phyloP scores from a whole-genome alignment of 2,113 vertebrate species.

The Nanorana parkeri region DNA sequence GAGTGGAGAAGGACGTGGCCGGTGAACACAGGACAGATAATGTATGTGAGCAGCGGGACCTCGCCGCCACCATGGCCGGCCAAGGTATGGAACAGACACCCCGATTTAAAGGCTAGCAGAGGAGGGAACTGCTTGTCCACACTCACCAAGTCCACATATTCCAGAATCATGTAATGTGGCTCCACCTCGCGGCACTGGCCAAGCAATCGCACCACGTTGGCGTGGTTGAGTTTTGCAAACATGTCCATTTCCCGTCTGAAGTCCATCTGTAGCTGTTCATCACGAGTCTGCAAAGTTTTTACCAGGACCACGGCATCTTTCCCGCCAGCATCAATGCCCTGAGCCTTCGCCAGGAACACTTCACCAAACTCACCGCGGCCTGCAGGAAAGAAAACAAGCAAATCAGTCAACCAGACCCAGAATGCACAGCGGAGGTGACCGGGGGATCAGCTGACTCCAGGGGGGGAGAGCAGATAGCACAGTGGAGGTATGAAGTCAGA shows the following conservation, averaged over 20 bases:
- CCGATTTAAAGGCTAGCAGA: too few relatives aligned
- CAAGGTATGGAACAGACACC: too few relatives aligned
- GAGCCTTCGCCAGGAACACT: slow-evolving; percentile 92
- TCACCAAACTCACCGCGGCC: slow-evolving; percentile 95
- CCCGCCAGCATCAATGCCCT: slow-evolving; percentile 79
- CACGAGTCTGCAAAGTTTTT: slow-evolving; percentile 89
- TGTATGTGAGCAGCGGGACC: too few relatives aligned
- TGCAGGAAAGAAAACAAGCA: too few relatives aligned
- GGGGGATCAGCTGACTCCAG: too few relatives aligned
- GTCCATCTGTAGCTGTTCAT: slow-evolving; percentile 89
- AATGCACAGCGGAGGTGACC: not conserved
- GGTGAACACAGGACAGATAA: too few relatives aligned
- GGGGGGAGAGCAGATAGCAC: too few relatives aligned
- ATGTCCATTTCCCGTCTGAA: slow-evolving; percentile 93
- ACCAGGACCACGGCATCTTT: slow-evolving; percentile 89
- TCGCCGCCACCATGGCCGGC: too few relatives aligned
- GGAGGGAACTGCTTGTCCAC: too few relatives aligned
- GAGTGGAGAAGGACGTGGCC: not conserved
- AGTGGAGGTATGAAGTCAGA: too few relatives aligned
- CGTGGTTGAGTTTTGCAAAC: slow-evolving; percentile 92
- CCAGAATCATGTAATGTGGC: slow-evolving; percentile 93
- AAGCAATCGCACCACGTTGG: slow-evolving; percentile 85
- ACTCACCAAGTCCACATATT: slow-evolving; percentile 94
- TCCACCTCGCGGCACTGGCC: slow-evolving; percentile 89
- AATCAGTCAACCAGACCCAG: too few relatives aligned